Percentiles rank a stretch among this genome's conserved stretches.
phyloP scores from a whole-genome alignment of 2,888 invertebrate species.

The Psylliodes chrysocephalus region DNA sequence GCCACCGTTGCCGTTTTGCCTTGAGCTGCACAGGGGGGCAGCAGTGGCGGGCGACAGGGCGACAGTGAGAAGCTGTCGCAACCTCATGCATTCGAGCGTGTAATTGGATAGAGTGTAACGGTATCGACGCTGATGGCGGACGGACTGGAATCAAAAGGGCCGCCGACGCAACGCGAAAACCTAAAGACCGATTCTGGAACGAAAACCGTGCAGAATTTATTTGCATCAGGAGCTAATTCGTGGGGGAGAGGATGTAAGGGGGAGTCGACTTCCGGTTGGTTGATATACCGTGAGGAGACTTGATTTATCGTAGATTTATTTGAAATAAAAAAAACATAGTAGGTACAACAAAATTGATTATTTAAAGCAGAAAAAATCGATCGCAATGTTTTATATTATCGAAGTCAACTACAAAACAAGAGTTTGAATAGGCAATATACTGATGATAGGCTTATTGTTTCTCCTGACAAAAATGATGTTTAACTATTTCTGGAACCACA shows the following conservation, averaged over 20 bases:
- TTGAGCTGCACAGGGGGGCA: constrained; percentile 1
- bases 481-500: no score
- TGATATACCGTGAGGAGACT: background rate
- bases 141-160: constrained; percentile 20
- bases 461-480: no score
- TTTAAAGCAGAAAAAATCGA: no score
- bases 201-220: constrained; percentile 28
- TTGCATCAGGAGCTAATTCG: constrained; percentile 6
- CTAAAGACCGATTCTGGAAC: constrained; percentile 26
- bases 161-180: constrained; percentile 18
- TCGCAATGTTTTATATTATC: no score
- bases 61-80: constrained; percentile 63
- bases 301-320: no score
- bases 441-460: no score
- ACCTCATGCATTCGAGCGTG: constrained; percentile 62
- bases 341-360: no score
- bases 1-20: constrained; percentile 20
- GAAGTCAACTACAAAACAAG: no score
- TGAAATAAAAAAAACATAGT: no score
- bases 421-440: no score
- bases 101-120: constrained; percentile 62
- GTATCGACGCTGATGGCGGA: constrained; percentile 51
- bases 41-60: constrained; percentile 47
- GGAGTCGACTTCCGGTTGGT: constrained; percentile 11
- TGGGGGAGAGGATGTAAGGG: constrained; percentile 8